Conservation (phyloP, 2,888 invertebrate genomes). For the Salpingus planirostris region DNA sequence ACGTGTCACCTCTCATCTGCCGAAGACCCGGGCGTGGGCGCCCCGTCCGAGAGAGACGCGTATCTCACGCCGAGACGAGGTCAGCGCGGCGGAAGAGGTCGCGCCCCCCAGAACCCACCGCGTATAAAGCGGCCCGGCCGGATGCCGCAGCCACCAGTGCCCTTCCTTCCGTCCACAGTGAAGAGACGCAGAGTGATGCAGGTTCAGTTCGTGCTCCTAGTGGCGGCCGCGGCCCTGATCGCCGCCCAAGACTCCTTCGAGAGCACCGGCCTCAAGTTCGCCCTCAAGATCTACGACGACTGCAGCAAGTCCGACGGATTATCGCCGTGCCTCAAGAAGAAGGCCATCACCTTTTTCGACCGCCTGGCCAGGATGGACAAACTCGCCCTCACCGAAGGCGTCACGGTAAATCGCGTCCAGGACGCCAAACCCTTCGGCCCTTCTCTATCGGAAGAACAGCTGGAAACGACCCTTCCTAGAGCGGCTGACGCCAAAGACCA, state of each 20-base stretch:
- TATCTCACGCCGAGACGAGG: slow-evolving; percentile 35
- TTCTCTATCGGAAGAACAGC: slow-evolving; percentile 54
- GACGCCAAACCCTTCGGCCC: slow-evolving; percentile 28
- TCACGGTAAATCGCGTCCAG: slow-evolving; percentile 54
- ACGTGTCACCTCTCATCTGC: slow-evolving; percentile 38
- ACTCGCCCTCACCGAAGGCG: slow-evolving; percentile 53
- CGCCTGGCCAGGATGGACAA: slow-evolving; percentile 63
- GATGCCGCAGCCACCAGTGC: no score
- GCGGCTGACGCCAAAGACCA: slow-evolving; percentile 58
- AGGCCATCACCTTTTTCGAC: slow-evolving; percentile 71
- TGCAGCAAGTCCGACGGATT: slow-evolving; percentile 63
- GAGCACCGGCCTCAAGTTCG: slow-evolving; percentile 54
- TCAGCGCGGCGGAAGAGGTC: no score
- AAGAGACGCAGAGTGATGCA: no score
- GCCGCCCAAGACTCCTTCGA: slow-evolving; percentile 36
- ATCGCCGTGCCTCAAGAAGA: slow-evolving; percentile 69
- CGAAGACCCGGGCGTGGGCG: slow-evolving; percentile 24
- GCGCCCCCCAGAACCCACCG: no score
- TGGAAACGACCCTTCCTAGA: slow-evolving; percentile 61
- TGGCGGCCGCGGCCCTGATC: slow-evolving; percentile 30
- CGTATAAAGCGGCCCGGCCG: slow-evolving; percentile 38
- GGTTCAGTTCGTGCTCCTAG: slow-evolving; percentile 34
- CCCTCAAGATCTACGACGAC: slow-evolving; percentile 68
- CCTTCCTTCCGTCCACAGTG: no score
- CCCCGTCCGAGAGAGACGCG: no score